These are phyloP conservation scores for Drosophila ambigua DNA, from an alignment of 1,140 invertebrate species.

Conservation along the genomic window DNA sequence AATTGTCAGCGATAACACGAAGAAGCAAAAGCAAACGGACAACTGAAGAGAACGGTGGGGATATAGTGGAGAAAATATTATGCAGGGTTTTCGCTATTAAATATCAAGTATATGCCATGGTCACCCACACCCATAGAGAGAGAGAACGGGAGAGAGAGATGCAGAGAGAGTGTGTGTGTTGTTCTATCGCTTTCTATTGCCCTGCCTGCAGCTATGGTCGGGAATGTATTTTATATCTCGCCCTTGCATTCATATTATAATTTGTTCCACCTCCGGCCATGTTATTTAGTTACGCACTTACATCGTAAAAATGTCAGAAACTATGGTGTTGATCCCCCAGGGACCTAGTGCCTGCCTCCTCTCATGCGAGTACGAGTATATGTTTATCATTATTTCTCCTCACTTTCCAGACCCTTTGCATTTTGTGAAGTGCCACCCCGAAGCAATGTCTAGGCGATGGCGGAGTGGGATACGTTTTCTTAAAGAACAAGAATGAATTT, in stretches of 20 bases:
- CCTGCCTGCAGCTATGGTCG: constrained; percentile 47
- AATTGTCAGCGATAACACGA: constrained; percentile 66
- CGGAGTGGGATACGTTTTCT: background rate
- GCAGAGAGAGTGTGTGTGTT: too few relatives aligned
- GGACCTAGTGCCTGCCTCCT: background rate
- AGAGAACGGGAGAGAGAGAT: too few relatives aligned
- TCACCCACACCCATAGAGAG: constrained; percentile 13
- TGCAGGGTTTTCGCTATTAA: constrained; percentile 58
- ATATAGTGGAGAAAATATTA: constrained; percentile 21
- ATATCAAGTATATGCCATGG: constrained; percentile 61
- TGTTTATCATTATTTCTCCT: constrained; percentile 7
- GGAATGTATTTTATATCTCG: constrained; percentile 45
- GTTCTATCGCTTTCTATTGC: constrained; percentile 9
- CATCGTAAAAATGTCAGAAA: constrained; percentile 66
- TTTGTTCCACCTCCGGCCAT: constrained; percentile 69
- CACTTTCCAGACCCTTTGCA: constrained; percentile 1
- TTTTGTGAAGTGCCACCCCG: background rate
- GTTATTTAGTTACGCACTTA: constrained; percentile 56
- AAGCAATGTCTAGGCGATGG: background rate
- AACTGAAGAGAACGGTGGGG: constrained; percentile 9
- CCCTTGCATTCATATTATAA: constrained; percentile 66
- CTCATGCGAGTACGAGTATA: background rate
- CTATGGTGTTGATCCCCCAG: constrained; percentile 19
- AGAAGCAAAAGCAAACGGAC: constrained; percentile 43
- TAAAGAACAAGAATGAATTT: too few relatives aligned